A percentile compares a stretch with the other conserved stretches of the same genome.
Conservation (phyloP, 1,140 invertebrate genomes). For the Ceratosolen solmsi region DNA sequence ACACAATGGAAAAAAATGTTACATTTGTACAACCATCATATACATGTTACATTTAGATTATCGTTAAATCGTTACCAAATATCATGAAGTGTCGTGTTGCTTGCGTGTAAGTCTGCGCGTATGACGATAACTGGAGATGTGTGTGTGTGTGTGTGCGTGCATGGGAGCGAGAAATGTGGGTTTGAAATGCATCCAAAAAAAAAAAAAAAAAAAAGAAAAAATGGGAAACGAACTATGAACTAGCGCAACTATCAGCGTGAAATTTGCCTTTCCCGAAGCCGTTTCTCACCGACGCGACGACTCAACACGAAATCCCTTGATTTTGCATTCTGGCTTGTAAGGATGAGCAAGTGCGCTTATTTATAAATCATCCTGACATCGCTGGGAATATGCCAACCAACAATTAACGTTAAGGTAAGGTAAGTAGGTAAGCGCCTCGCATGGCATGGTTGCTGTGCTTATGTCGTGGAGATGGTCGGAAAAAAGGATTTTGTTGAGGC, state of each 20-base stretch:
- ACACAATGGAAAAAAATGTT: constrained; percentile 73
- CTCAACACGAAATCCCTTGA: too few relatives aligned
- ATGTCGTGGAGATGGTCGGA: too few relatives aligned
- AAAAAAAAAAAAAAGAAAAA: too few relatives aligned
- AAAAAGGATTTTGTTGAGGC: too few relatives aligned
- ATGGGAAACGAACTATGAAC: constrained; percentile 56
- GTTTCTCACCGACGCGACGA: constrained; percentile 8
- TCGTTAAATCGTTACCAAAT: constrained; percentile 68
- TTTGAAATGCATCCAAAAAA: too few relatives aligned
- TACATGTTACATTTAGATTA: constrained; percentile 73
- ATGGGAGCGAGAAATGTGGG: constrained; percentile 60
- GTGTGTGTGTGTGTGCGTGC: constrained; percentile 54
- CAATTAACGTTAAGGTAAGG: too few relatives aligned
- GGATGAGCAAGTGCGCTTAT: too few relatives aligned
- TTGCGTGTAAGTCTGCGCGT: constrained; percentile 17
- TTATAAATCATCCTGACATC: too few relatives aligned
- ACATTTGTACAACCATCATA: constrained; percentile 73
- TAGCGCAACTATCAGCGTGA: constrained; percentile 57
- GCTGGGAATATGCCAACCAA: too few relatives aligned
- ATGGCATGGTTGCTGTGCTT: too few relatives aligned
- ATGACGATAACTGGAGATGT: constrained; percentile 44
- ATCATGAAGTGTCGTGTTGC: constrained; percentile 41
- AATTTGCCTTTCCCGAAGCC: constrained; percentile 38
- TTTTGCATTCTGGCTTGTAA: too few relatives aligned
- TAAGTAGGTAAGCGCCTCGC: too few relatives aligned